phyloP scores from a whole-genome alignment of 2,888 invertebrate species.

The Pocota personata region DNA sequence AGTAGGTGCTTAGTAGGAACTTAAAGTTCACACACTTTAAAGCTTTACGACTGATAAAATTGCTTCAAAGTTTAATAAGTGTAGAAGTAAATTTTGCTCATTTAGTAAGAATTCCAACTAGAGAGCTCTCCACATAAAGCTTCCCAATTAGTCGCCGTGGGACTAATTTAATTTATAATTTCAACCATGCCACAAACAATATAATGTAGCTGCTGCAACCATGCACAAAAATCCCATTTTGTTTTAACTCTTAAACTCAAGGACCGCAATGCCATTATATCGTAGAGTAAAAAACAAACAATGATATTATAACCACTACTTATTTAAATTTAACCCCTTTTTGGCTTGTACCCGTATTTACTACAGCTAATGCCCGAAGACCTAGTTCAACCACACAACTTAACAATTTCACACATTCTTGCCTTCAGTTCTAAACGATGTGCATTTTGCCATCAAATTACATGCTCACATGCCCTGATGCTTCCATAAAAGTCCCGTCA shows the following conservation, averaged over 20 bases:
- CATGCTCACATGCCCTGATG: conserved; percentile 69
- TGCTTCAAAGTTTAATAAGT: too few relatives aligned
- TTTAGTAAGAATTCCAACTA: too few relatives aligned
- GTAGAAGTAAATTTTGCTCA: too few relatives aligned
- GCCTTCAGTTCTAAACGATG: conserved; percentile 57
- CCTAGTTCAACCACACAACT: conserved; percentile 49
- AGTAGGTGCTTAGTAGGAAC: too few relatives aligned
- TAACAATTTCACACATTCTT: conserved; percentile 69
- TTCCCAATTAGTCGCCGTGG: background rate
- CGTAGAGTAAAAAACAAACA: background rate
- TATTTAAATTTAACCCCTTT: background rate
- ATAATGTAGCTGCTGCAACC: background rate
- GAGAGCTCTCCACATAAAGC: background rate
- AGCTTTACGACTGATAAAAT: too few relatives aligned
- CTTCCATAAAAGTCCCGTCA: conserved; percentile 67
- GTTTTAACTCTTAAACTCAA: background rate
- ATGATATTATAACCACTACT: background rate
- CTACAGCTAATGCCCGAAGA: conserved; percentile 17
- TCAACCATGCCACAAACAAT: background rate
- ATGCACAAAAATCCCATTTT: background rate
- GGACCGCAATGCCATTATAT: background rate
- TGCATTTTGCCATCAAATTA: conserved; percentile 69
- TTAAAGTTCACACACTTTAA: too few relatives aligned
- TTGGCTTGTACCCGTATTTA: background rate
- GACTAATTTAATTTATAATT: background rate